phyloP scores from a whole-genome alignment of 1,140 invertebrate species.

The Leptinotarsa texana region DNA sequence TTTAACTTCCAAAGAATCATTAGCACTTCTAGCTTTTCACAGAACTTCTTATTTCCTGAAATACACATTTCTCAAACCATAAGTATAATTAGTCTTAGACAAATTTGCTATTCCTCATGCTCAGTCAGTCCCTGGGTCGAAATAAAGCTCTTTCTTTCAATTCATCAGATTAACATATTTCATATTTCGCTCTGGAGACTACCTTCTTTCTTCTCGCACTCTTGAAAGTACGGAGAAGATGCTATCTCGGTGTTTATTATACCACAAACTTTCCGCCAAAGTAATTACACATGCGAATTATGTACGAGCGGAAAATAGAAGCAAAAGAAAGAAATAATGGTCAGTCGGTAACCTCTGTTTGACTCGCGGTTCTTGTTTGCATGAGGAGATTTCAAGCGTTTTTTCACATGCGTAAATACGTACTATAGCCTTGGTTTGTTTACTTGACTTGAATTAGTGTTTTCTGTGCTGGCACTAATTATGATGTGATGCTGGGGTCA shows the following conservation, averaged over 20 bases:
- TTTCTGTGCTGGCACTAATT: slow-evolving; percentile 5
- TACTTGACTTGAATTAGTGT: not conserved
- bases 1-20: too few relatives aligned
- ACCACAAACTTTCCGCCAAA: slow-evolving; percentile 7
- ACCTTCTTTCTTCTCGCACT: slow-evolving; percentile 1
- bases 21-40: too few relatives aligned
- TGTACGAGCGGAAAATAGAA: not conserved
- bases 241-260: not conserved
- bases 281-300: slow-evolving; percentile 8
- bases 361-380: not conserved
- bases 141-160: not conserved
- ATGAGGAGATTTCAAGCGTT: not conserved
- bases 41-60: too few relatives aligned
- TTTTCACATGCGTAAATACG: not conserved
- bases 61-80: too few relatives aligned
- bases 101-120: too few relatives aligned
- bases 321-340: not conserved
- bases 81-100: too few relatives aligned
- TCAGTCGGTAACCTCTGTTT: not conserved
- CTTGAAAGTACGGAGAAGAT: not conserved
- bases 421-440: not conserved
- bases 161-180: slow-evolving; percentile 4
- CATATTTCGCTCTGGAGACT: slow-evolving; percentile 1
- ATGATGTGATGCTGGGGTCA: slow-evolving; percentile 2
- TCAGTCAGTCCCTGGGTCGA: slow-evolving; percentile 1